Evolutionary conservation across 2,888 invertebrate species (phyloP).

Genomic region (Protophormia terraenovae): DNA sequence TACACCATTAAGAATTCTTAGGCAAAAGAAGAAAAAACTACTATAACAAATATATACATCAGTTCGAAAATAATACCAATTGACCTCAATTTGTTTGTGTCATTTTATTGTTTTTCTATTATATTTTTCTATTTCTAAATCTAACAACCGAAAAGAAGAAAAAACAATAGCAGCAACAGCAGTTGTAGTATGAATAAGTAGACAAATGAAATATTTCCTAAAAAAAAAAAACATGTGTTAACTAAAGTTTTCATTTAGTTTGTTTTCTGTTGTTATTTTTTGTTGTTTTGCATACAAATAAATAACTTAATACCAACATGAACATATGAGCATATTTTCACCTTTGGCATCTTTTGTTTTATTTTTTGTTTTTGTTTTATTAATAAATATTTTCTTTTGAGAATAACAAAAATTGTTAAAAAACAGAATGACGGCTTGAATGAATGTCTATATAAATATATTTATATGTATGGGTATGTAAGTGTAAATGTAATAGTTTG

Average conservation of each 20-base stretch:
- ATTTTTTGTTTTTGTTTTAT: slow-evolving; percentile 6
- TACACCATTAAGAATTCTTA: background rate
- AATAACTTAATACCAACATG: background rate
- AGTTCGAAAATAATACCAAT: slow-evolving; percentile 53
- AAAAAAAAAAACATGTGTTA: slow-evolving; percentile 35
- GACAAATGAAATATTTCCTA: background rate
- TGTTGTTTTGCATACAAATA: slow-evolving; percentile 27
- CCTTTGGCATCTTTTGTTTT: slow-evolving; percentile 58
- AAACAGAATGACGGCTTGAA: slow-evolving; percentile 9
- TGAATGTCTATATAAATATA: background rate
- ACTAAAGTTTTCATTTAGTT: slow-evolving; percentile 30
- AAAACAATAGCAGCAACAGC: background rate
- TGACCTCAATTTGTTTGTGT: slow-evolving; percentile 64
- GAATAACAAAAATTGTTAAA: slow-evolving; percentile 21
- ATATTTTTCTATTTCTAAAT: background rate
- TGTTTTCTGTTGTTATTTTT: background rate
- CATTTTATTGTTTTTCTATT: slow-evolving; percentile 54
- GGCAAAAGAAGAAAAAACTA: slow-evolving; percentile 11
- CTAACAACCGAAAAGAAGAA: background rate
- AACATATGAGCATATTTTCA: slow-evolving; percentile 42
- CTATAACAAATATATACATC: background rate
- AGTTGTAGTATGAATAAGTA: background rate
- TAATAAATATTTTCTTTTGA: slow-evolving; percentile 47
- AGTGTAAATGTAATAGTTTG: background rate
- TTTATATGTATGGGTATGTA: background rate